Base-by-base conservation (phyloP, 2,888 invertebrate genomes). In the Drosophila recens region DNA sequence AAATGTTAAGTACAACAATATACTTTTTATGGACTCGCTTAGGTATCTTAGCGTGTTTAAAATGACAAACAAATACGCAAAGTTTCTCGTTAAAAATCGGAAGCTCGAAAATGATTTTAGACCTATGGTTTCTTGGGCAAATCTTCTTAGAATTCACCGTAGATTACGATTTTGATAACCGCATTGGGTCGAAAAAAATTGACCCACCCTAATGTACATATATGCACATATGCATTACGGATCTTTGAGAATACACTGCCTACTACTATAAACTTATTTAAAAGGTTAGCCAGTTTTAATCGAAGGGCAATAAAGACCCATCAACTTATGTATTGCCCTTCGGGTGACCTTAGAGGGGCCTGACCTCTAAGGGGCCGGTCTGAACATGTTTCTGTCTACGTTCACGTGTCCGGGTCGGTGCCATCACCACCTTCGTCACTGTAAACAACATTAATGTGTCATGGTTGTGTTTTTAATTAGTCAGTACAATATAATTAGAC, bases 321-420 rank as follows among this genome's bases (percentile, higher is more conserved):
- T 34, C 30, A 34, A n/a, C 1, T 43, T 42, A 23, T 36, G 23
- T n/a, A n/a, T 15, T 58, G 62, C 42, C 57, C 48, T 72, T 73
- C 51, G 15, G 9, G 4, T 61, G 33, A 46, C 45, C 64, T 68
- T 4, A 48, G 15, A 56, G 38, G 11, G 13, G 30, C 8, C n/a
- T 43, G 48, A 65, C 72, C 64, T 67, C 49, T 45, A 57, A 64
- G 67, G 58, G 72, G 72, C 66, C 52, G 52, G 82, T 66, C 64
- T 36, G 17, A 13, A 51, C 33, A 17, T 42, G 33, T 23, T 33
- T 40, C 11, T 34, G 46, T 6, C 3, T n/a, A 33, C 33, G 54
- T 23, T 4, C n/a, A 33, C 36, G 58, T 36, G 20, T 52, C 2
- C 34, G 48, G 23, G 15, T 52, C 52, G 57, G 61, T 62, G 52